Conservation (phyloP, 2,113 vertebrate genomes). For the Alethe castanea region DNA sequence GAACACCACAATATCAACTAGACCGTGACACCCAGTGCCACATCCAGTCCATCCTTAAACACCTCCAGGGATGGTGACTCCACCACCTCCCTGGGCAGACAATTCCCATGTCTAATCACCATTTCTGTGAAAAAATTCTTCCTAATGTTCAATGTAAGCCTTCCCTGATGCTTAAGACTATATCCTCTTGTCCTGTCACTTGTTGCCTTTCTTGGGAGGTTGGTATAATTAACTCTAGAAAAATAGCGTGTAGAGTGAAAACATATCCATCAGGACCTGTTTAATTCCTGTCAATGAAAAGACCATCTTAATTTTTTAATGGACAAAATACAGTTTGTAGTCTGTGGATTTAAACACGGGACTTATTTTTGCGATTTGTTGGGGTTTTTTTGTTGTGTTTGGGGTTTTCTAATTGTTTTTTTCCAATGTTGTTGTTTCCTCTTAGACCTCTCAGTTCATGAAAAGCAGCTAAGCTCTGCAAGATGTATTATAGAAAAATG, state of each 20-base stretch:
- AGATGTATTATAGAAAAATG: background rate
- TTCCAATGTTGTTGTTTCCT: background rate
- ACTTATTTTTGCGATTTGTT: fast-evolving
- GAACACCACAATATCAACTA: background rate
- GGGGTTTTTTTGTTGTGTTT: background rate
- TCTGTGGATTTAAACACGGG: background rate
- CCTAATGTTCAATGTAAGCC: background rate
- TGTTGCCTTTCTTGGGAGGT: background rate
- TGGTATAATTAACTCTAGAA: background rate
- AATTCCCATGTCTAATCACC: background rate
- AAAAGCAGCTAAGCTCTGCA: background rate
- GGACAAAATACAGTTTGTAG: background rate
- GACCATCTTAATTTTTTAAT: background rate
- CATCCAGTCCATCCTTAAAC: background rate
- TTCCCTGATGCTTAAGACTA: background rate
- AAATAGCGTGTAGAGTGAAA: background rate
- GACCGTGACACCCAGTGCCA: background rate
- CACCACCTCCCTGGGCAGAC: background rate
- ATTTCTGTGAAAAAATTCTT: background rate
- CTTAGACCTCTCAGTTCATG: background rate
- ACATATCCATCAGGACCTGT: background rate
- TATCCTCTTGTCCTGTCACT: background rate
- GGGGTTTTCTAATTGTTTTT: fast-evolving
- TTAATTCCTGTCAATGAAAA: background rate
- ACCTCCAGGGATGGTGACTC: background rate